Conservation (phyloP, 1,140 invertebrate species). For the Platorchestia sp. region DNA sequence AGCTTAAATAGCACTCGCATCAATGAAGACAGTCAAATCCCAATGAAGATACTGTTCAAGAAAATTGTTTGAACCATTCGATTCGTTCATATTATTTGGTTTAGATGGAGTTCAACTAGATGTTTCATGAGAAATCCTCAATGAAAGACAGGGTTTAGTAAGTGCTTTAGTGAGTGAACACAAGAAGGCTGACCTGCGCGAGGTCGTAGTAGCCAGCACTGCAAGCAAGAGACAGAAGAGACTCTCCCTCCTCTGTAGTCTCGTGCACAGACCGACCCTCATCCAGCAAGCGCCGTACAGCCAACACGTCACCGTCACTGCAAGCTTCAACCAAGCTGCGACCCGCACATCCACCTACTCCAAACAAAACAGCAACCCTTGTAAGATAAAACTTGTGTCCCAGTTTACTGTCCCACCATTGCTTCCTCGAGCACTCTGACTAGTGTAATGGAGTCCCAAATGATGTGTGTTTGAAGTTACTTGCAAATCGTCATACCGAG, state of each 20-base stretch:
- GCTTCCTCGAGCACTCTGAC: too few species aligned
- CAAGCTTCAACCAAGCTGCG: slow-evolving; percentile 84
- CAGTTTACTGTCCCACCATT: too few species aligned
- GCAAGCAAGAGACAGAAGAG: slow-evolving; percentile 90
- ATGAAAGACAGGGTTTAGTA: background rate
- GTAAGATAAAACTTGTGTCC: background rate
- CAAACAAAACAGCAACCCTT: background rate
- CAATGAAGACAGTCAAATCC: background rate
- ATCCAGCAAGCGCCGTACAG: slow-evolving; percentile 83
- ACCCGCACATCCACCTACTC: slow-evolving; percentile 40
- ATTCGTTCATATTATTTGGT: background rate
- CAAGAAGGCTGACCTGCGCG: slow-evolving; percentile 78
- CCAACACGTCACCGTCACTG: slow-evolving; percentile 91
- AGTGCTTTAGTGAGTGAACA: background rate
- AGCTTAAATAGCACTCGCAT: too few species aligned
- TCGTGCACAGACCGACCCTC: slow-evolving; percentile 91
- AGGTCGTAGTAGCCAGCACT: slow-evolving; percentile 94
- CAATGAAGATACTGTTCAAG: background rate
- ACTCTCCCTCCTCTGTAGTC: slow-evolving; percentile 93
- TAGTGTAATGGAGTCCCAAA: too few species aligned
- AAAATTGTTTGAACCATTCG: background rate
- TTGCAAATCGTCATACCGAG: too few species aligned
- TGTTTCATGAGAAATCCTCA: background rate
- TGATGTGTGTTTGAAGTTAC: too few species aligned
- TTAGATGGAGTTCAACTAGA: background rate